Conservation (phyloP, 2,888 invertebrate species). For the Apocheima hispidaria region DNA sequence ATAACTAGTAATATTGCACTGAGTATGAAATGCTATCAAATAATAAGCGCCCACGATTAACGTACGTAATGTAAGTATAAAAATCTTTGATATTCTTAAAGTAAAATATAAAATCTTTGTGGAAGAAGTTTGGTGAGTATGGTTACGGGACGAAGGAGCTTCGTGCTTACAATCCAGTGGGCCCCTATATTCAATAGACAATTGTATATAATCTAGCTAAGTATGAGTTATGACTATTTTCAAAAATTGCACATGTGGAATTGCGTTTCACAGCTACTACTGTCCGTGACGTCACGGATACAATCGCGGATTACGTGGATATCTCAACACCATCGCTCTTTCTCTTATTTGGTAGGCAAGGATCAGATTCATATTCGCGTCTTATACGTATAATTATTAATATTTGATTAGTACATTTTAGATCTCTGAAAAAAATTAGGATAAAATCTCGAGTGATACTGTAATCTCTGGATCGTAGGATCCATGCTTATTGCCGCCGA, state of each 20-base stretch:
- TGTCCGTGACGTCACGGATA: slow-evolving; percentile 65
- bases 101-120: slow-evolving; percentile 84
- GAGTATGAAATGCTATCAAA: slow-evolving; percentile 87
- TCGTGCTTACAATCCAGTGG: slow-evolving; percentile 76
- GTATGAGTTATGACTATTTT: slow-evolving; percentile 84
- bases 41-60: slow-evolving; percentile 84
- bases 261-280: slow-evolving; percentile 84
- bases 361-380: slow-evolving; percentile 75
- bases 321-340: slow-evolving; percentile 60
- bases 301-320: slow-evolving; percentile 69
- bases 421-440: slow-evolving; percentile 76
- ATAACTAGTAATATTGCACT: slow-evolving; percentile 88
- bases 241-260: slow-evolving; percentile 85
- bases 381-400: slow-evolving; percentile 70
- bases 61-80: slow-evolving; percentile 74
- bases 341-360: slow-evolving; percentile 75
- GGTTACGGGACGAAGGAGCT: slow-evolving; percentile 71
- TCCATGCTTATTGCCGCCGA: slow-evolving; percentile 67
- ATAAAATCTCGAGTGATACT: slow-evolving; percentile 85
- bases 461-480: slow-evolving; percentile 78
- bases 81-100: slow-evolving; percentile 77
- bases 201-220: slow-evolving; percentile 83
- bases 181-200: slow-evolving; percentile 84
- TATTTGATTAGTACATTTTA: slow-evolving; percentile 81
- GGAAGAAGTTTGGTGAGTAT: slow-evolving; percentile 82